Evolutionary conservation across 1,140 invertebrate genomes (phyloP).

Genomic region (Zophobas morio): DNA sequence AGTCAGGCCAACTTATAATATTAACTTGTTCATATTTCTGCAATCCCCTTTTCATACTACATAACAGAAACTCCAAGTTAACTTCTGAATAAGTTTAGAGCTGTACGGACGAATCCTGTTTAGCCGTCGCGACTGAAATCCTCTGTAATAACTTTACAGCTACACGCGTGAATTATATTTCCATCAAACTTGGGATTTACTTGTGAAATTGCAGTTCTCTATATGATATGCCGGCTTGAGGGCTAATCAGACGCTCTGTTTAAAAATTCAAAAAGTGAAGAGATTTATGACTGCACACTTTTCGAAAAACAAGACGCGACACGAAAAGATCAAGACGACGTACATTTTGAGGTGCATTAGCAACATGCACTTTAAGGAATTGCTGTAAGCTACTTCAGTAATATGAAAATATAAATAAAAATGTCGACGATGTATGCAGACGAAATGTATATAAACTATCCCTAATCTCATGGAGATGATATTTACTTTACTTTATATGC

Average conservation of each 20-base stretch:
- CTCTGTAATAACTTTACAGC: constrained; percentile 54
- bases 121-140: constrained; percentile 46
- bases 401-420: no score
- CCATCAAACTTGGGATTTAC: constrained; percentile 53
- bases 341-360: no score
- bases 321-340: no score
- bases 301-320: no score
- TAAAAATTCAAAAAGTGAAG: constrained; percentile 2
- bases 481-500: no score
- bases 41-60: constrained; percentile 48
- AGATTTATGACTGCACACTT: not conserved
- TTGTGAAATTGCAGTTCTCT: constrained; percentile 47
- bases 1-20: constrained; percentile 45
- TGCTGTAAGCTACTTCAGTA: no score
- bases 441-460: no score
- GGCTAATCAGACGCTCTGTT: not conserved
- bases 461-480: no score
- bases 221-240: not conserved
- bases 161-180: constrained; percentile 55
- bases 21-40: constrained; percentile 51
- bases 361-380: no score
- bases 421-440: no score
- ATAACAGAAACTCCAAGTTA: constrained; percentile 44
- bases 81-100: constrained; percentile 49
- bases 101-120: constrained; percentile 46